Evolutionary conservation across 2,113 vertebrate genomes (phyloP), one percentile per base, ranked within the genome.

Genomic region (Orycteropus afer): DNA sequence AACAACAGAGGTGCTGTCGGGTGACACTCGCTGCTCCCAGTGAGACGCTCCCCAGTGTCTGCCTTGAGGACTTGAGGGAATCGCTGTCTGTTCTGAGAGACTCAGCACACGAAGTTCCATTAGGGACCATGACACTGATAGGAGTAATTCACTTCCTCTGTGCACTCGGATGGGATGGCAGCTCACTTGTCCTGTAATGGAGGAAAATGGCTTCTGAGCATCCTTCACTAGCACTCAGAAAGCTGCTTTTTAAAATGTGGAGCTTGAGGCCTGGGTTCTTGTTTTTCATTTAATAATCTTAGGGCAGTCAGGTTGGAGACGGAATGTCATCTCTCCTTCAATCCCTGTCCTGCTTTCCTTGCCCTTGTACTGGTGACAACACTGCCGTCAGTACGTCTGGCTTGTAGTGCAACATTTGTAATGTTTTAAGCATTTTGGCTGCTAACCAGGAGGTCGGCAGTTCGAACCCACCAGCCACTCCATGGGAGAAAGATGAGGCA

Each of bases 211-310:
- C 29, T 27, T 81, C 42, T 82, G 25, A 23, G 67, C 59, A 69
- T 49, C 1, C 20, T 9, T 90, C 87, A 82, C 40, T 86, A 81
- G 83, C 79, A 81, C 74, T 40, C 32, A 65, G 83, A 79, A 89
- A 74, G 17, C 13, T 90, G 5, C 42, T 71, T 63, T 85, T 61
- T 53, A 27, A 86, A 57, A 15, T 34, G 34, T 84, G 32, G 53
- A 80, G 82, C 84, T 93, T 94, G 49, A 51, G 27, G 45, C 74
- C 77, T 86, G 29, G 25, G 12, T 79, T 95, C 94, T 83, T 53
- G 47, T 42, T 25, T 88, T 92, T 95, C 74, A 6, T 13, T 82
- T 93, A 73, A 51, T 82, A 34, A 67, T 86, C 78, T 86, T 65
- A 73, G 82, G 82, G 25, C 37, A 71, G 32, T 79, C 61, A 73